Conservation (phyloP, 2,113 vertebrate genomes). For the Orientallactaga bullata region DNA sequence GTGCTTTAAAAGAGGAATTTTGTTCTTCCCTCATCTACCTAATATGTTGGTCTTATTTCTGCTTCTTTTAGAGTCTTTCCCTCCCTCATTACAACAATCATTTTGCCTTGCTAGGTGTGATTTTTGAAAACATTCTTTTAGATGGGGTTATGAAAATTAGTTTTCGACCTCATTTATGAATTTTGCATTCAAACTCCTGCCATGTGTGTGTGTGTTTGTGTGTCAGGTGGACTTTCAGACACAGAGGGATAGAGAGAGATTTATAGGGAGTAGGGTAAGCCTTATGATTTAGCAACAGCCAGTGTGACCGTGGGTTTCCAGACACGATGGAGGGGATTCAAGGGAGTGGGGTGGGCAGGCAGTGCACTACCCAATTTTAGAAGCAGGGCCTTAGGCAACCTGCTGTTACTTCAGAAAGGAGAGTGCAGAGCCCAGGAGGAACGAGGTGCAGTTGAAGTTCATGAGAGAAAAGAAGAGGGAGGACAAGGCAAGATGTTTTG, state of each 20-base stretch:
- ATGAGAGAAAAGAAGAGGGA: neutral
- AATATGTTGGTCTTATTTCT: constrained; percentile 81
- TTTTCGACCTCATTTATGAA: constrained; percentile 59
- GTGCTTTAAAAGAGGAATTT: constrained; percentile 14
- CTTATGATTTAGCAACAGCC: neutral
- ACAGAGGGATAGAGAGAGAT: neutral
- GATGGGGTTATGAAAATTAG: constrained; percentile 69
- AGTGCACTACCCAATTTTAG: neutral
- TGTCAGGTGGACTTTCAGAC: neutral
- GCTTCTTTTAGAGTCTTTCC: constrained; percentile 56
- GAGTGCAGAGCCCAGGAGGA: neutral
- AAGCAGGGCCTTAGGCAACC: neutral
- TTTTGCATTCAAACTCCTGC: neutral
- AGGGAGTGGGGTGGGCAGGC: neutral
- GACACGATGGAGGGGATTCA: neutral
- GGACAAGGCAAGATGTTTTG: neutral
- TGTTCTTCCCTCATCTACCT: neutral
- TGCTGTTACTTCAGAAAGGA: neutral
- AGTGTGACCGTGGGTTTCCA: neutral
- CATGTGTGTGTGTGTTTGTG: too few species aligned
- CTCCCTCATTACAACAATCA: neutral
- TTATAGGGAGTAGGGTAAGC: neutral
- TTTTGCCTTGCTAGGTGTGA: constrained; percentile 56
- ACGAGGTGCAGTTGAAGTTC: neutral
- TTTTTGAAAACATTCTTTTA: constrained; percentile 74